These are phyloP conservation scores for Ostrea denselamellosa DNA, from an alignment of 1,140 invertebrate species.

Conservation along the genomic window DNA sequence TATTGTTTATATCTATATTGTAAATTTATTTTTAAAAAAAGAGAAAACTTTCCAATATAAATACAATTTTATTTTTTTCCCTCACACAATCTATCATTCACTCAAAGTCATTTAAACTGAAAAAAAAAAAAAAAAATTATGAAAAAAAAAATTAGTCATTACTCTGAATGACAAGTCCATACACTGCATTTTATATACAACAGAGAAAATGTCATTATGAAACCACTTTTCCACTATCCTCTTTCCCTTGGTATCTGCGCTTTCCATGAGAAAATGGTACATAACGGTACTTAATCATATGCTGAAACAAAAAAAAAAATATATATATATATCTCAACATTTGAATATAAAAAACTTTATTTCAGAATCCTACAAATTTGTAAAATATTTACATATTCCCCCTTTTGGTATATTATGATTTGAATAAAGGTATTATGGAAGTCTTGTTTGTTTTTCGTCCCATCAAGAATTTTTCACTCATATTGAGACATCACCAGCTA, in stretches of 20 bases:
- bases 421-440: background rate
- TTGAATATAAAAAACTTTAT: background rate
- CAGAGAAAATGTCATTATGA: slow-evolving; percentile 2
- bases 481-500: too few relatives aligned
- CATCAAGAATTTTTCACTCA: too few relatives aligned
- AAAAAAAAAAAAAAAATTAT: background rate
- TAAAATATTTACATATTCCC: too few relatives aligned
- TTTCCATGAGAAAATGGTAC: slow-evolving; percentile 99
- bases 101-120: slow-evolving; percentile 23
- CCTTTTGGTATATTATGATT: background rate
- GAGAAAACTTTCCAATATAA: background rate
- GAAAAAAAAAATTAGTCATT: background rate
- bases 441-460: too few relatives aligned
- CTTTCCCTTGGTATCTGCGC: slow-evolving; percentile 86
- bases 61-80: slow-evolving; percentile 17
- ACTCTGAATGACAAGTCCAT: slow-evolving; percentile 5
- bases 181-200: slow-evolving; percentile 7
- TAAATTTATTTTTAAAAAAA: background rate
- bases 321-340: too few relatives aligned
- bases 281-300: slow-evolving; percentile 99
- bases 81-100: slow-evolving; percentile 45
- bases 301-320: slow-evolving; percentile 84
- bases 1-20: too few relatives aligned
- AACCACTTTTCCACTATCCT: slow-evolving; percentile 79
- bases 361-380: too few relatives aligned